A percentile compares a stretch with the other conserved stretches of the same genome.
Evolutionary conservation across 2,888 invertebrate species (phyloP).

Genomic region (Schizotus pectinicornis): DNA sequence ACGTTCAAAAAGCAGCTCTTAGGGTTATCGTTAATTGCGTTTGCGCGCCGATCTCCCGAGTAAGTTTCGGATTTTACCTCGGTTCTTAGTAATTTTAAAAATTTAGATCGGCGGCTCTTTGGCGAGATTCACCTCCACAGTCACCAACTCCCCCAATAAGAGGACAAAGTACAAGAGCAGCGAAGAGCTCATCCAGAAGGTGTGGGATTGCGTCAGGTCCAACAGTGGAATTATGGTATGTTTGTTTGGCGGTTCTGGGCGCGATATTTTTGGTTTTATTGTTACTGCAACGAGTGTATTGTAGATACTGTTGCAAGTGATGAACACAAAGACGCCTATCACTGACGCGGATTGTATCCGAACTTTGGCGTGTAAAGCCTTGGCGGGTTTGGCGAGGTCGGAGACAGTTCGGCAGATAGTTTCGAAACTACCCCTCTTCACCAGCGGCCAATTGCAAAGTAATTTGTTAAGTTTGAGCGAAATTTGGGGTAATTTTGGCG

Average conservation of each 20-base stretch:
- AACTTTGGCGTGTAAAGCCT: conserved; percentile 89
- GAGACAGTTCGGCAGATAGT: conserved; percentile 94
- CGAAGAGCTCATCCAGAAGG: conserved; percentile 87
- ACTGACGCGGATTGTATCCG: conserved; percentile 96
- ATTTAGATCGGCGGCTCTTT: conserved; percentile 61
- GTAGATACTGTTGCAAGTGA: conserved; percentile 84
- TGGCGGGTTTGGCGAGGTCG: conserved; percentile 92
- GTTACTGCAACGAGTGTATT: too few relatives aligned
- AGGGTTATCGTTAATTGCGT: conserved; percentile 92
- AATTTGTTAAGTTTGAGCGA: conserved; percentile 35
- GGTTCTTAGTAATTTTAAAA: background rate
- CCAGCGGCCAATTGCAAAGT: conserved; percentile 90
- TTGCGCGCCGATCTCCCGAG: conserved; percentile 86
- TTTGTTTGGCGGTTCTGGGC: too few relatives aligned
- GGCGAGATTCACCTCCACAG: conserved; percentile 59
- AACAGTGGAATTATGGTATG: conserved; percentile 96
- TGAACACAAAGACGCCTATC: conserved; percentile 92
- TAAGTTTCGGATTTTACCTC: conserved; percentile 54
- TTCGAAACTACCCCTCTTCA: conserved; percentile 92
- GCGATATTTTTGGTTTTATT: too few relatives aligned
- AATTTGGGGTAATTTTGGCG: background rate
- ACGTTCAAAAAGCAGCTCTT: conserved; percentile 90
- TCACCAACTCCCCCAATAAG: conserved; percentile 64
- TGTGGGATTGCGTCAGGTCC: conserved; percentile 93
- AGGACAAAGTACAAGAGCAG: conserved; percentile 69